Conservation (phyloP, 1,140 invertebrate genomes). For the Centruroides sculpturatus region DNA sequence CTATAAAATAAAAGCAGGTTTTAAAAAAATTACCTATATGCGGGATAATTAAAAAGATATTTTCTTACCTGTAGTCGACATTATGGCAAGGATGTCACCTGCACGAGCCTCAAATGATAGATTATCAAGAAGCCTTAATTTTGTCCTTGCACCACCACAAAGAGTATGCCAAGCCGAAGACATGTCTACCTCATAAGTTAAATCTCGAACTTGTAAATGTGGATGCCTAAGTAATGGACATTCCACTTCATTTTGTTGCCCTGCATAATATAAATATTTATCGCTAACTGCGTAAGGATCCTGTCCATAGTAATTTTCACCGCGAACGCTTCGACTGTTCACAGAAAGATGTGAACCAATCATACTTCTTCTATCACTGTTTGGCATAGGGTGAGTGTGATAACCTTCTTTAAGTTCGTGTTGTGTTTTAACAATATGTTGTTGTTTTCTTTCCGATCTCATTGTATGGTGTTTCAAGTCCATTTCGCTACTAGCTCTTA, state of each 20-base stretch:
- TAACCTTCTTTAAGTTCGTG: slow-evolving; percentile 8
- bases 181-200: slow-evolving; percentile 33
- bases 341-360: slow-evolving; percentile 19
- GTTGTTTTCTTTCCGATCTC: slow-evolving; percentile 14
- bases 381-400: slow-evolving; percentile 9
- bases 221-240: slow-evolving; percentile 31
- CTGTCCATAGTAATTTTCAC: too few relatives aligned
- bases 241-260: slow-evolving; percentile 5
- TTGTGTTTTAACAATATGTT: slow-evolving; percentile 3
- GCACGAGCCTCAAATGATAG: slow-evolving; percentile 69
- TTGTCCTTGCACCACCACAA: slow-evolving; percentile 23
- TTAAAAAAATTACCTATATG: background rate
- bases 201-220: slow-evolving; percentile 46
- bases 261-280: background rate
- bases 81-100: slow-evolving; percentile 73
- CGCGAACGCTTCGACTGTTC: slow-evolving; percentile 9
- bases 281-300: too few relatives aligned
- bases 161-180: slow-evolving; percentile 21
- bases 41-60: too few relatives aligned
- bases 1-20: slow-evolving; percentile 22
- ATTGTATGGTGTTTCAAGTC: slow-evolving; percentile 35
- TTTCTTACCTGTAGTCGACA: slow-evolving; percentile 52
- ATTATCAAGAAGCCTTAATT: slow-evolving; percentile 42
- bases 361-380: slow-evolving; percentile 14
- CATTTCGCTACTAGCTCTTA: slow-evolving; percentile 44